A percentile compares a stretch with the other conserved stretches of the same genome.
Evolutionary conservation across 53 echinoderm and acorn worm genomes (phyloP).

Genomic region (Luidia sarsii): DNA sequence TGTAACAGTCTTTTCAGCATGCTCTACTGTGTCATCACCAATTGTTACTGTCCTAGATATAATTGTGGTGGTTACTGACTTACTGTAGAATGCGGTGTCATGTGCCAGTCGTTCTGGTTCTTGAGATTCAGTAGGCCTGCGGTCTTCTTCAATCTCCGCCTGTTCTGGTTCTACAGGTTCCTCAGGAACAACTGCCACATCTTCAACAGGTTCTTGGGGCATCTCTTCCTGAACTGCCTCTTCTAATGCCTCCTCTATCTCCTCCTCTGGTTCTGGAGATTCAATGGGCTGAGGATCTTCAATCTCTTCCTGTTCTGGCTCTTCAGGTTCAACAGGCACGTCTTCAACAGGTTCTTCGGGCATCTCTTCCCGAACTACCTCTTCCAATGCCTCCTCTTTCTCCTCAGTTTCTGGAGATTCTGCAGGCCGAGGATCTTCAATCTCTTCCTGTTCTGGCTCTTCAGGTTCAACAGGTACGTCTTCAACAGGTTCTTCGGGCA

Average conservation of each 20-base stretch:
- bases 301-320: not conserved
- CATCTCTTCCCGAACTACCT: not conserved
- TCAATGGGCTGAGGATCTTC: too few relatives aligned
- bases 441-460: slow-evolving; percentile 9
- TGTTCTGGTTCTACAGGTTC: not conserved
- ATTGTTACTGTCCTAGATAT: slow-evolving; percentile 25
- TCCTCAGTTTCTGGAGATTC: too few relatives aligned
- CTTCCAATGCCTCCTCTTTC: not conserved
- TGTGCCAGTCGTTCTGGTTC: not conserved
- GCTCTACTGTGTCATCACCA: slow-evolving; percentile 1
- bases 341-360: slow-evolving; percentile 7
- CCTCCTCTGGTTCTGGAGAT: not conserved
- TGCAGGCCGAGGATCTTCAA: too few relatives aligned
- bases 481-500: not conserved
- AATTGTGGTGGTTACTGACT: slow-evolving; percentile 50
- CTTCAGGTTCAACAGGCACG: not conserved
- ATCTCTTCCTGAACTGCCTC: slow-evolving; percentile 5
- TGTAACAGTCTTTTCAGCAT: not conserved
- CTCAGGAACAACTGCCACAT: not conserved
- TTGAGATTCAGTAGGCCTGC: slow-evolving; percentile 7
- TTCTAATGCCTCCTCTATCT: slow-evolving; percentile 29
- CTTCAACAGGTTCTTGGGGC: slow-evolving; percentile 27
- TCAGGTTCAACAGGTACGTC: slow-evolving; percentile 24
- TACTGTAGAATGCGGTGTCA: not conserved
- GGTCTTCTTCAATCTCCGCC: slow-evolving; percentile 9